Percentiles rank a stretch among this genome's conserved stretches.
phyloP scores from a whole-genome alignment of 1,140 invertebrate genomes.

The Wiebesia pumilae region DNA sequence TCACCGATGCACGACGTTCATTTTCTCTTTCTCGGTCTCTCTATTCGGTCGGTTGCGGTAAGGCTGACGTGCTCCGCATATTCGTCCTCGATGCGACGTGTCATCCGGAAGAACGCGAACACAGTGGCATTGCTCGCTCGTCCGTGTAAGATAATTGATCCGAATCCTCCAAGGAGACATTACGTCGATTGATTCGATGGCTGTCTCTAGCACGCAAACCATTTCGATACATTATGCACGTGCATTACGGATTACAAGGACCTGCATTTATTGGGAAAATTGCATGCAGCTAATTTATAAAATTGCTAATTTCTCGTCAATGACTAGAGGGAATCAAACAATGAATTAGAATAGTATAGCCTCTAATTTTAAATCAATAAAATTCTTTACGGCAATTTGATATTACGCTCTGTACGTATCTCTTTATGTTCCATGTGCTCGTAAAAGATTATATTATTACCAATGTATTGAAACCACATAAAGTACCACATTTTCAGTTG shows the following conservation, averaged over 20 bases:
- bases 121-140: slow-evolving; percentile 3
- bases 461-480: too few species aligned
- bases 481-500: too few species aligned
- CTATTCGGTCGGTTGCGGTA: neutral
- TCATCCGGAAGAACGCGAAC: neutral
- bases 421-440: too few species aligned
- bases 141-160: slow-evolving; percentile 46
- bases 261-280: slow-evolving; percentile 1
- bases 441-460: too few species aligned
- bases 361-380: neutral
- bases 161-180: slow-evolving; percentile 3
- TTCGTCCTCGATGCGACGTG: too few species aligned
- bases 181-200: slow-evolving; percentile 18
- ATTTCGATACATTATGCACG: neutral
- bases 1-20: neutral
- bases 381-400: too few species aligned
- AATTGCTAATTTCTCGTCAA: neutral
- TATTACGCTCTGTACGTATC: too few species aligned
- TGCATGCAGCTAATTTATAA: neutral
- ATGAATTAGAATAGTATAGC: neutral
- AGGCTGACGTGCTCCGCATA: neutral
- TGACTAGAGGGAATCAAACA: neutral
- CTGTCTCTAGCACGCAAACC: neutral
- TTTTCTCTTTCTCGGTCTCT: neutral
- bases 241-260: neutral